Conservation (phyloP, 2,113 vertebrate species). For the Ginglymostoma cirratum region DNA sequence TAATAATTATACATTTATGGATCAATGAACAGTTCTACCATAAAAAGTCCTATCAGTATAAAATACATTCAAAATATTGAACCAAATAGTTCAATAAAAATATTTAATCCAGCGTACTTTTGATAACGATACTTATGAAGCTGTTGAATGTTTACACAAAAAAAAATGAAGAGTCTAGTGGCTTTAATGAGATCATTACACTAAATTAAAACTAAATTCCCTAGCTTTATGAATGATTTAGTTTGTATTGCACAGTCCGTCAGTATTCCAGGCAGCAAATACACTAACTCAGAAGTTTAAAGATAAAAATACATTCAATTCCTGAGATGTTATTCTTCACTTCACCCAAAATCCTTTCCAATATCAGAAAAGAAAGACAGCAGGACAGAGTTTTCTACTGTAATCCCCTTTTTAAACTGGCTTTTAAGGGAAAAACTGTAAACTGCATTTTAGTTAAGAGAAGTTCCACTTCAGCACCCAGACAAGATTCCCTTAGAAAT, state of each 20-base stretch:
- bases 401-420: slow-evolving; percentile 44
- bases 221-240: slow-evolving; percentile 17
- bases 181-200: not conserved
- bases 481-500: slow-evolving; percentile 46
- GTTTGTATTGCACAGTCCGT: slow-evolving; percentile 5
- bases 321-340: slow-evolving; percentile 39
- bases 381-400: slow-evolving; percentile 45
- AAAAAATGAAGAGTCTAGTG: not conserved
- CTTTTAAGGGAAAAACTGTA: slow-evolving; percentile 40
- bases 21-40: not conserved
- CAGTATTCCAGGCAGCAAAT: slow-evolving; percentile 2
- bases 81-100: not conserved
- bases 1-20: not conserved
- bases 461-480: slow-evolving; percentile 49
- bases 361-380: slow-evolving; percentile 48
- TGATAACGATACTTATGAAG: not conserved
- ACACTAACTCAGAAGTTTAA: not conserved
- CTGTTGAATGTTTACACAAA: slow-evolving; percentile 12
- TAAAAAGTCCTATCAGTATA: not conserved
- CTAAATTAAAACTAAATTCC: not conserved
- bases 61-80: slow-evolving; percentile 4
- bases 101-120: not conserved
- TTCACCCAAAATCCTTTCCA: slow-evolving; percentile 44
- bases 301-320: slow-evolving; percentile 36
- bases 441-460: slow-evolving; percentile 44